Evolutionary conservation across 2,888 invertebrate genomes (phyloP), one percentile per base, ranked within the genome.

Genomic region (Lasius fuliginosus): DNA sequence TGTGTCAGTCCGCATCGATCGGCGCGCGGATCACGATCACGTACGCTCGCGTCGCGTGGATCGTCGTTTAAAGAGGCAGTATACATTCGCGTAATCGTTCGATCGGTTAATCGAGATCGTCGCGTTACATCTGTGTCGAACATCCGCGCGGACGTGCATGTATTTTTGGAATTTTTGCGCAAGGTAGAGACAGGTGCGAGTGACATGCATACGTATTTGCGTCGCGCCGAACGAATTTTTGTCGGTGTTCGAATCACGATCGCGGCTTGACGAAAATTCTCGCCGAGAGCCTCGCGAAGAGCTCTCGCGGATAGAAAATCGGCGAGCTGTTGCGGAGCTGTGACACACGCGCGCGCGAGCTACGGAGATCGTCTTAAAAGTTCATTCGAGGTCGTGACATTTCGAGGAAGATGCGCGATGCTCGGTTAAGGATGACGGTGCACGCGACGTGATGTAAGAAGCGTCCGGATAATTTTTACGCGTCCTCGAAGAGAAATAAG

Each of bases 1-100:
- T 73, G 42, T 30, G 42, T 30, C 23, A 56, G 73, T 84, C 27
- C 23, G 62, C 84, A 81, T 87, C 84, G 88, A 85, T 87, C 87
- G 74, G 64, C 8, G 68, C 67, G 67, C n/a, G 65, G 84, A 81
- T 84, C 73, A 56, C 8, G 65, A 84, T 77, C 84, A 0, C 23
- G 62, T 27, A 53, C 8, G 46, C 3, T 8, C 27, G 64, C 5
- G 27, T 8, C 27, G 64, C 5, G 27, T 30, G 69, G 58, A 58
- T 65, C 67, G n/a, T 23, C 27, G 36, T 33, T 27, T 30, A n/a
- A 1, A 69, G 62, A 36, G 23, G 18, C 23, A 42, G 4, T 46
- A n/a, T 23, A 36, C 27, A n/a, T 53, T 1, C 15, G 30, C 12
- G 27, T 3, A 42, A 23, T 15, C 33, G 15, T 23, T 46, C n/a